Conservation (phyloP, 2,113 vertebrate species). For the Polypterus senegalus region DNA sequence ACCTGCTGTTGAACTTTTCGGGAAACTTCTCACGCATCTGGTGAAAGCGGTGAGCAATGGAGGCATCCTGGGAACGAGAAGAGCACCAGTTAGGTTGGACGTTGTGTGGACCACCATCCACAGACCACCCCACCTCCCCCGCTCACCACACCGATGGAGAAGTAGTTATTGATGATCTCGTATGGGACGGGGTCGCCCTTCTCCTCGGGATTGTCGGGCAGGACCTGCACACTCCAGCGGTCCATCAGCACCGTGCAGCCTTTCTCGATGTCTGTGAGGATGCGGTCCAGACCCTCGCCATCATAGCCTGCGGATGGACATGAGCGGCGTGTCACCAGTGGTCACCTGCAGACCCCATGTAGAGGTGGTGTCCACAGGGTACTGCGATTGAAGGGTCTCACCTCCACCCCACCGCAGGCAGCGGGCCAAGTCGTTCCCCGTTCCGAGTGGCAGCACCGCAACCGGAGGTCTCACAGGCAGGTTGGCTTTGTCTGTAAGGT, state of each 20-base stretch:
- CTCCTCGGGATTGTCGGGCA: constrained; percentile 53
- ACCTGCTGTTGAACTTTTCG: constrained; percentile 91
- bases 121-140: neutral
- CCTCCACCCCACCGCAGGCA: constrained; percentile 88
- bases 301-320: constrained; percentile 59
- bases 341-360: neutral
- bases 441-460: constrained; percentile 79
- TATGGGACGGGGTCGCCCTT: constrained; percentile 79
- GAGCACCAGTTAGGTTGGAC: neutral
- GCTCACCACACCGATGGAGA: constrained; percentile 87
- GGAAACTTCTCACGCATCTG: constrained; percentile 84
- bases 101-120: neutral
- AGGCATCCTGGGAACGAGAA: constrained; percentile 61
- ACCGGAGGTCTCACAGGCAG: constrained; percentile 62
- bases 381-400: constrained; percentile 29
- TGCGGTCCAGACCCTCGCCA: constrained; percentile 63
- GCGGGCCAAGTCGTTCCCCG: constrained; percentile 82
- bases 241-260: constrained; percentile 62
- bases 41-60: constrained; percentile 84
- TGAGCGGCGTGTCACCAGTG: too few species aligned
- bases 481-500: constrained; percentile 63
- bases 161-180: constrained; percentile 94
- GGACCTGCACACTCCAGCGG: constrained; percentile 76
- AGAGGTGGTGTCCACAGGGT: neutral
- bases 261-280: constrained; percentile 66